Percentiles rank a stretch among this genome's conserved stretches.
These are phyloP conservation scores for Fregata magnificens DNA, from an alignment of 2,113 vertebrate species.

Conservation along the genomic window DNA sequence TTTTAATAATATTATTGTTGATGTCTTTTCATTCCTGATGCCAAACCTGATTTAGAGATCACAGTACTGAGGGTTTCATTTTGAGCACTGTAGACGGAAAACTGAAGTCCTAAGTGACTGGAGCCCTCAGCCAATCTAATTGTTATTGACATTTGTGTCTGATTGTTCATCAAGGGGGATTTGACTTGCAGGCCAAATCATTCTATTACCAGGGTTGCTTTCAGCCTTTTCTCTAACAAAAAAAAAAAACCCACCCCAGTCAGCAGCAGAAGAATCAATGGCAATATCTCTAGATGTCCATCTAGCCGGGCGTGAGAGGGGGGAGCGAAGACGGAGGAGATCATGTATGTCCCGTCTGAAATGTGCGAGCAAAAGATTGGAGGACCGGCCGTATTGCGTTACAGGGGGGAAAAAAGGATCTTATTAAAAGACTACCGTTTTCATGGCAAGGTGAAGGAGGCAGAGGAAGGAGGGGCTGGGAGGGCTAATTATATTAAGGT, in stretches of 20 bases:
- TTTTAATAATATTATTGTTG: conserved; percentile 73
- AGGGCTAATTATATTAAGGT: conserved; percentile 64
- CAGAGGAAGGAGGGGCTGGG: conserved; percentile 64
- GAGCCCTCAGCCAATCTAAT: conserved; percentile 80
- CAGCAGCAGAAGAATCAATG: conserved; percentile 67
- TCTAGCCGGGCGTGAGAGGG: background rate
- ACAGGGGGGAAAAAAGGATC: conserved; percentile 31
- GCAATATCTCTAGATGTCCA: conserved; percentile 45
- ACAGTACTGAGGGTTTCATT: conserved; percentile 66
- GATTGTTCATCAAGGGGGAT: conserved; percentile 78
- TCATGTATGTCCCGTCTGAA: background rate
- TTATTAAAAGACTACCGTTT: conserved; percentile 52
- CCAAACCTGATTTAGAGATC: conserved; percentile 80
- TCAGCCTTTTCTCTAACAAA: conserved; percentile 50
- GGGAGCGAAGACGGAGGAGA: background rate
- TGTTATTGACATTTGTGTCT: conserved; percentile 84
- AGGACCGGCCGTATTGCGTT: background rate
- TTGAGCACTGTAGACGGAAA: conserved; percentile 68
- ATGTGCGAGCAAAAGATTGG: background rate
- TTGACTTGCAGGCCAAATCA: conserved; percentile 71
- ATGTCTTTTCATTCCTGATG: conserved; percentile 81
- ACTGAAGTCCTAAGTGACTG: conserved; percentile 81
- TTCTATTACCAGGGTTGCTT: conserved; percentile 70
- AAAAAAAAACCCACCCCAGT: background rate
- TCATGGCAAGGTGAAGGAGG: conserved; percentile 53